These are phyloP conservation scores for Tiaroga cobitis DNA, from an alignment of 2,797 vertebrate species.

Conservation along the genomic window DNA sequence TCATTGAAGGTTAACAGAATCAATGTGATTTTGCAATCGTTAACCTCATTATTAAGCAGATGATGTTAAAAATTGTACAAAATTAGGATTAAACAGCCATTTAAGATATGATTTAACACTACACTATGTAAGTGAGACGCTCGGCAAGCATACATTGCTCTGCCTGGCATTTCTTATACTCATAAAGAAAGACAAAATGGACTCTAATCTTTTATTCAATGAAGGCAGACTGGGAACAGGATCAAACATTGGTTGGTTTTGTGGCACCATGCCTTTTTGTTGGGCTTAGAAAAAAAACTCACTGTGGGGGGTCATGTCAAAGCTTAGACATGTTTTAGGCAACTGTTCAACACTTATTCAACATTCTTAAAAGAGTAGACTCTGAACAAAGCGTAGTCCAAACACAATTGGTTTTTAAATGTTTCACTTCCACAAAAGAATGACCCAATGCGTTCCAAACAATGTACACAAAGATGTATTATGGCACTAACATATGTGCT, in stretches of 20 bases:
- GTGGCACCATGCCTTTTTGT: not conserved
- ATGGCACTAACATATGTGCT: not conserved
- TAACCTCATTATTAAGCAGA: not conserved
- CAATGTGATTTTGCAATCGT: not conserved
- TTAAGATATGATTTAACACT: not conserved
- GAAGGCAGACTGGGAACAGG: constrained; percentile 7
- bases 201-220: constrained; percentile 6
- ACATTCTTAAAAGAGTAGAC: not conserved
- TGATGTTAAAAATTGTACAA: not conserved
- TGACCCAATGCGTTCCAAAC: not conserved
- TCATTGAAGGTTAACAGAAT: no score
- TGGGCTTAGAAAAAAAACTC: not conserved
- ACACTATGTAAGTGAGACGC: not conserved
- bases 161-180: not conserved
- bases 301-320: not conserved
- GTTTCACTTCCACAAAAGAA: not conserved
- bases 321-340: constrained; percentile 10
- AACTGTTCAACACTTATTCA: not conserved
- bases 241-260: constrained; percentile 25
- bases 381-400: not conserved
- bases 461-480: not conserved
- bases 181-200: not conserved
- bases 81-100: not conserved
- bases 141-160: not conserved
- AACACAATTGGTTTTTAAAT: not conserved